A percentile compares a stretch with the other conserved stretches of the same genome.
Conservation (phyloP, 2,797 vertebrate species). For the Tinamus major region DNA sequence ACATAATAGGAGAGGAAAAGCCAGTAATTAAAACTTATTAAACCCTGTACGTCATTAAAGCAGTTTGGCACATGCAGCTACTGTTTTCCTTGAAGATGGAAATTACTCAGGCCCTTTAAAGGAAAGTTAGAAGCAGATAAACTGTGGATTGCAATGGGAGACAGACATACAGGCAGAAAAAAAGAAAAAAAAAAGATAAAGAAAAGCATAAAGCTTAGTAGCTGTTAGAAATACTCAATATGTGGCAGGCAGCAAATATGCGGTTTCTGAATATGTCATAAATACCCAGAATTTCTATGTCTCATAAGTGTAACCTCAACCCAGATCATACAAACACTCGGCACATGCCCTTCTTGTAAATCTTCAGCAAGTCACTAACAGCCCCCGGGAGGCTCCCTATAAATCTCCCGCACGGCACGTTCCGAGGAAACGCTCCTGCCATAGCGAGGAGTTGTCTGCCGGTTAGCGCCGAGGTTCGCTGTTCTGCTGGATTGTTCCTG, state of each 20-base stretch:
- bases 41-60: background rate
- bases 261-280: background rate
- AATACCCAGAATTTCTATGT: background rate
- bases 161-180: background rate
- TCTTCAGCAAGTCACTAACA: background rate
- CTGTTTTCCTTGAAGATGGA: background rate
- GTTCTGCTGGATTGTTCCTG: background rate
- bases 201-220: background rate
- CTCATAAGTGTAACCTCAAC: background rate
- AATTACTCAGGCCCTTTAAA: background rate
- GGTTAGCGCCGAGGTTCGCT: background rate
- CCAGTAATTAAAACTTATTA: conserved; percentile 23
- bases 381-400: background rate
- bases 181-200: background rate
- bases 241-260: background rate
- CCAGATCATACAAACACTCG: background rate
- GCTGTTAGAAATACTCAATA: background rate
- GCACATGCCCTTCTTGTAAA: background rate
- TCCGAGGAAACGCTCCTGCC: background rate
- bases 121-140: background rate
- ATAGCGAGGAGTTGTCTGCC: background rate
- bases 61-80: background rate
- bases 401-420: background rate
- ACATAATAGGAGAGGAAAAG: background rate
- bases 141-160: background rate